Base-by-base conservation (phyloP, 2,113 vertebrate species). In the Leiothrix lutea region DNA sequence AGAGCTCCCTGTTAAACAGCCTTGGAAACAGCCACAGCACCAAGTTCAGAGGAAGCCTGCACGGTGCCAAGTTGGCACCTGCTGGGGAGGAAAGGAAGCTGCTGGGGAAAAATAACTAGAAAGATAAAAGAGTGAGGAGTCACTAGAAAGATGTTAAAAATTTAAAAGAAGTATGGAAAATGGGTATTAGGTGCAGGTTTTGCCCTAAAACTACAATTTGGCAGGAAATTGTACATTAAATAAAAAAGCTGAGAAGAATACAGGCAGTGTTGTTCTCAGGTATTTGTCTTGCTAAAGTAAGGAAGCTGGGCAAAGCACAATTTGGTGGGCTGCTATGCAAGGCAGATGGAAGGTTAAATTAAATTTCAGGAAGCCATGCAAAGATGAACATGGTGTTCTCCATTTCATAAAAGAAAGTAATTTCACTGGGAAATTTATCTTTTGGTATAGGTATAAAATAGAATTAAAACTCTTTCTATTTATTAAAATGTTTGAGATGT, bases 1-100 rank as follows among this genome's bases (percentile, higher is more conserved):
- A 95, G 66, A 95, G 91, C 82, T 94, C 94, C 95, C 97, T 97
- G 96, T 97, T 96, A 70, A 54, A 62, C 84, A 94, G 94, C 79
- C 77, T 87, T 94, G 86, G 92, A 95, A 97, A 80, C 47, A 87
- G 91, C 82, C 80, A 66, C 31, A 1, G 86, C 65, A 88, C 58
- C 72, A 31, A 94, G 90, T 83, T 96, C 94, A 94, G 89, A 97
- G 97, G 93, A 97, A 97, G 92, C 85, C 72, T 79, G 72, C 26
- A 2, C 4, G 0, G 26, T 97, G 97, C 97, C 97, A 97, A 97
- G 38, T 86, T 97, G 96, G 96, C 96, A 96, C 66, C 86, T 91
- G 86, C 94, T 81, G 54, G 69, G 93, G 82, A 93, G 26, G 57
- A 94, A 84, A 97, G 80, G 94, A 97, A 97, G 95, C 87, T 90